Evolutionary conservation across 2,797 vertebrate species (phyloP).

Genomic region (Remorina albescens): DNA sequence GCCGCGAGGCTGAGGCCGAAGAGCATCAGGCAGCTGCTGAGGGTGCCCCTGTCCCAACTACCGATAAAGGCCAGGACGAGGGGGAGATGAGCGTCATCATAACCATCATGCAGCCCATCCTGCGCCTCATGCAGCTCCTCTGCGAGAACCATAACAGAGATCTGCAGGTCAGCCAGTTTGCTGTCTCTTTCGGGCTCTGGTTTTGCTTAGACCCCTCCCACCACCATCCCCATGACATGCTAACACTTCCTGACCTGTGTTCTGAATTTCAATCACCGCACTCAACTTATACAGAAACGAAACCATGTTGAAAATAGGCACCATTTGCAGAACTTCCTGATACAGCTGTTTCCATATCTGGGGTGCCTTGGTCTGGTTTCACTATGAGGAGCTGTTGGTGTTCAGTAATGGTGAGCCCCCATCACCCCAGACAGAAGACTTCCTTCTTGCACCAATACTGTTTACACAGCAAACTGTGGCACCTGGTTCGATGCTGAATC

Average conservation of each 20-base stretch:
- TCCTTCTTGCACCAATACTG: too few species aligned
- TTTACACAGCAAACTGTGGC: too few species aligned
- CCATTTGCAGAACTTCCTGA: constrained; percentile 70
- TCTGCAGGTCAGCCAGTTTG: constrained; percentile 88
- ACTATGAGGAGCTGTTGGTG: constrained; percentile 65
- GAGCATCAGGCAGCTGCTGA: constrained; percentile 90
- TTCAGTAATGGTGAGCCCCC: constrained; percentile 48
- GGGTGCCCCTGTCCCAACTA: constrained; percentile 78
- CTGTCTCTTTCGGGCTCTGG: background rate
- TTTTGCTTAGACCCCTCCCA: background rate
- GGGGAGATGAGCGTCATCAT: constrained; percentile 97
- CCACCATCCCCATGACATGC: background rate
- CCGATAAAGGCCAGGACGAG: constrained; percentile 93
- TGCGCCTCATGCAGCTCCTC: constrained; percentile 96
- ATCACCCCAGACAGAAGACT: constrained; percentile 19
- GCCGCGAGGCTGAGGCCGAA: constrained; percentile 92
- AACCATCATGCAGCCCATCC: constrained; percentile 98
- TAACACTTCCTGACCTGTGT: constrained; percentile 47
- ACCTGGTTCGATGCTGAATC: constrained; percentile 17
- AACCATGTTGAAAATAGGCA: constrained; percentile 74
- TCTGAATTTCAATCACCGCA: constrained; percentile 56
- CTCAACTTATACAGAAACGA: constrained; percentile 74
- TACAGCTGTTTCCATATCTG: constrained; percentile 71
- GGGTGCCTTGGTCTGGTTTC: constrained; percentile 80
- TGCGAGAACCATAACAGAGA: constrained; percentile 99